These are phyloP conservation scores for Agapostemon virescens DNA, from an alignment of 2,888 invertebrate genomes.

Conservation along the genomic window DNA sequence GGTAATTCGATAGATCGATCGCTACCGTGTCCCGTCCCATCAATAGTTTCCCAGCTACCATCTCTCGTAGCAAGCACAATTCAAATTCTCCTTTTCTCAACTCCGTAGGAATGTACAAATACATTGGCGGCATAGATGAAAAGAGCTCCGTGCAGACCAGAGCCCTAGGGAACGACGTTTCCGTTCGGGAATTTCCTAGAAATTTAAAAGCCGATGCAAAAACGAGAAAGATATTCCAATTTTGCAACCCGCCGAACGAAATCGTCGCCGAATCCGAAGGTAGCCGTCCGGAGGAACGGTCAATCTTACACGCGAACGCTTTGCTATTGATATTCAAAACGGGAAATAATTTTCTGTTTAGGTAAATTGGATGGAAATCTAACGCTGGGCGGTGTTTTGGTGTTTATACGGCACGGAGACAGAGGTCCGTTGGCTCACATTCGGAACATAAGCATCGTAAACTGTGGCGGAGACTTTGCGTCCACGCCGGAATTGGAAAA, in stretches of 20 bases:
- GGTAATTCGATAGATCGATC: constrained; percentile 81
- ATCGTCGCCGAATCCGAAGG: constrained; percentile 89
- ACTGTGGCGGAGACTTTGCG: constrained; percentile 85
- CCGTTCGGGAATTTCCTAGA: constrained; percentile 81
- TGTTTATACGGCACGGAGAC: constrained; percentile 93
- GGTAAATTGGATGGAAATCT: constrained; percentile 83
- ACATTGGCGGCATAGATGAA: constrained; percentile 86
- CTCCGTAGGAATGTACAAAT: constrained; percentile 88
- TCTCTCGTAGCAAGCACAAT: too few species aligned
- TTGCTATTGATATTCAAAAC: too few species aligned
- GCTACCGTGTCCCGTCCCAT: background rate
- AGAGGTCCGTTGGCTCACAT: constrained; percentile 93
- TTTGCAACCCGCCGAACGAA: constrained; percentile 88
- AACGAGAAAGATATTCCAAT: constrained; percentile 85
- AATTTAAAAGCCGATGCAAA: constrained; percentile 84
- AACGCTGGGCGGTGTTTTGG: constrained; percentile 86
- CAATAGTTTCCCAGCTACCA: too few species aligned
- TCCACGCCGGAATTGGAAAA: constrained; percentile 69
- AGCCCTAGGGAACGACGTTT: constrained; percentile 79
- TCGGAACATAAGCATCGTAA: constrained; percentile 88
- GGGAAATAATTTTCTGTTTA: constrained; percentile 63
- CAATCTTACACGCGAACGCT: too few species aligned
- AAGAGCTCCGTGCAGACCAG: constrained; percentile 78
- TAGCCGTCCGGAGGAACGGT: too few species aligned
- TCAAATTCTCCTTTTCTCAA: constrained; percentile 6